These are phyloP conservation scores for Noctua fimbriata DNA, from an alignment of 2,888 invertebrate genomes.

Conservation along the genomic window DNA sequence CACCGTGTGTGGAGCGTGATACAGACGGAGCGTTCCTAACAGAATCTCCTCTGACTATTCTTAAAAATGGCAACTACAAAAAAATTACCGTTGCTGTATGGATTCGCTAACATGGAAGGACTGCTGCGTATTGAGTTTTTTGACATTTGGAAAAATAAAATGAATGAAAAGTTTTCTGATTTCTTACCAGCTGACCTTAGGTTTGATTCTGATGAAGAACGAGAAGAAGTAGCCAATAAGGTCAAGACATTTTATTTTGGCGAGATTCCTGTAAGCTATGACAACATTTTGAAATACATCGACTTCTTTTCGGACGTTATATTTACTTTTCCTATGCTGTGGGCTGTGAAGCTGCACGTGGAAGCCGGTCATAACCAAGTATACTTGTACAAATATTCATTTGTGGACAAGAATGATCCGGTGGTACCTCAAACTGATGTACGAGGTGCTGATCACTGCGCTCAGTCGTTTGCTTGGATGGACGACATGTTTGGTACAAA, in stretches of 20 bases:
- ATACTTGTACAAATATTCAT: conserved; percentile 79
- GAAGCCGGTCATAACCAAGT: conserved; percentile 74
- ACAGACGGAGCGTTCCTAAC: conserved; percentile 70
- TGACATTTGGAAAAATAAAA: conserved; percentile 69
- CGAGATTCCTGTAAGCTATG: conserved; percentile 65
- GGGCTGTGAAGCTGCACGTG: conserved; percentile 69
- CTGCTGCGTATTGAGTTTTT: conserved; percentile 66
- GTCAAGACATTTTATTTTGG: conserved; percentile 77
- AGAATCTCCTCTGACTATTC: conserved; percentile 72
- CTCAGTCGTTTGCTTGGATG: conserved; percentile 68
- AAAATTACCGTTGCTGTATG: conserved; percentile 69
- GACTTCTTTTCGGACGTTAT: conserved; percentile 80
- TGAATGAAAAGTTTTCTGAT: conserved; percentile 69
- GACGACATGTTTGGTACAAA: conserved; percentile 35
- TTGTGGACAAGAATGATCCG: conserved; percentile 68
- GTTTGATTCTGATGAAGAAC: conserved; percentile 72
- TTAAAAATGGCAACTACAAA: conserved; percentile 69
- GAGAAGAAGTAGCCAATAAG: conserved; percentile 66
- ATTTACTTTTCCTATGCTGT: conserved; percentile 70
- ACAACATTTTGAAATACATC: conserved; percentile 70
- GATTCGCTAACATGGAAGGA: conserved; percentile 74
- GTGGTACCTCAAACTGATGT: conserved; percentile 66
- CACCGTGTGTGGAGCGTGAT: conserved; percentile 65
- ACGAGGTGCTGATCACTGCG: conserved; percentile 72
- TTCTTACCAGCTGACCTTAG: conserved; percentile 74